phyloP scores from a whole-genome alignment of 2,797 vertebrate genomes.

The Benthosema pterotum region DNA sequence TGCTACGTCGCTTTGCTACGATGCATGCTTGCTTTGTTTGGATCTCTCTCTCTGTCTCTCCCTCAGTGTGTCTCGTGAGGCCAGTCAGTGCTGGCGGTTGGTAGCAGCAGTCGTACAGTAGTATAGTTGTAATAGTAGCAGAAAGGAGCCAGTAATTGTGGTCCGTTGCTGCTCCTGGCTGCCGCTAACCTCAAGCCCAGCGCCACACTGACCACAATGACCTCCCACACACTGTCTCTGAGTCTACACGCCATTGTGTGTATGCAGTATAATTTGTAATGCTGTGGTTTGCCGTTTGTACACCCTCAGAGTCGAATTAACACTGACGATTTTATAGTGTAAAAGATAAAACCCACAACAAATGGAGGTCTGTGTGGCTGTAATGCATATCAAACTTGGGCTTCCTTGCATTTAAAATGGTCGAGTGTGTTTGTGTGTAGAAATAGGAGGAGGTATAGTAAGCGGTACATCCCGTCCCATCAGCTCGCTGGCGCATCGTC shows the following conservation, averaged over 20 bases:
- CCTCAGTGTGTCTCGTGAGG: constrained; percentile 31
- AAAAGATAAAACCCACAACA: too few species aligned
- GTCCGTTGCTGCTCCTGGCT: constrained; percentile 50
- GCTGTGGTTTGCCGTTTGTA: too few species aligned
- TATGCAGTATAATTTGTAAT: constrained; percentile 4
- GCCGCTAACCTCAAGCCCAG: constrained; percentile 61
- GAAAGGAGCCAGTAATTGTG: constrained; percentile 57
- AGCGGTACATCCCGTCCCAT: constrained; percentile 1
- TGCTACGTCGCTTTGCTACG: neutral
- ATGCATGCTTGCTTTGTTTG: neutral
- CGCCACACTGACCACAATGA: constrained; percentile 64
- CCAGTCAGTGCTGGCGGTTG: constrained; percentile 48
- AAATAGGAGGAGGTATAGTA: neutral
- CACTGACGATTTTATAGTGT: too few species aligned
- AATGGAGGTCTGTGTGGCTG: too few species aligned
- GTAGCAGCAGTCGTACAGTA: constrained; percentile 38
- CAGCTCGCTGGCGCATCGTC: constrained; percentile 6
- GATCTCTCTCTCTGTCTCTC: neutral
- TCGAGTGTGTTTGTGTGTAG: neutral
- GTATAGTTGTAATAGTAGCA: constrained; percentile 38
- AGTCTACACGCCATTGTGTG: constrained; percentile 33
- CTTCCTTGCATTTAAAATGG: too few species aligned
- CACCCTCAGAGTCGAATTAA: too few species aligned
- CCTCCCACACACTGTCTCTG: constrained; percentile 50
- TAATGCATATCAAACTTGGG: too few species aligned